Percentiles rank a stretch among this genome's conserved stretches.
These are phyloP conservation scores for Sycophila texana DNA, from an alignment of 2,888 invertebrate species.

Conservation along the genomic window DNA sequence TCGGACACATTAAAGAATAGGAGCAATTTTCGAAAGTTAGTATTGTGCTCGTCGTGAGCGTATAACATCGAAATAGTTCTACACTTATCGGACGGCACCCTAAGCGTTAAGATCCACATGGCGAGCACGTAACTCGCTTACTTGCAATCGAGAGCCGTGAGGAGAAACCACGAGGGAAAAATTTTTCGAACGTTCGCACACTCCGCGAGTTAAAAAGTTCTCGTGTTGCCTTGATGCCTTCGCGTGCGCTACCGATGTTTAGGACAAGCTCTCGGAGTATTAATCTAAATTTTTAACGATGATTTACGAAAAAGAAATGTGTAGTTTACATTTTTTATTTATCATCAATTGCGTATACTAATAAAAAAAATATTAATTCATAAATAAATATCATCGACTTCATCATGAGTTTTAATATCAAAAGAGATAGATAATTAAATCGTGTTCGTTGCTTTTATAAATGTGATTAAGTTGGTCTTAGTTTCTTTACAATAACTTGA, in stretches of 20 bases:
- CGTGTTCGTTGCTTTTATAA: no score
- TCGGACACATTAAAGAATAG: neutral
- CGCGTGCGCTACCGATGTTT: neutral
- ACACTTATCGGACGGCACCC: neutral
- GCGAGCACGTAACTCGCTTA: conserved; percentile 1
- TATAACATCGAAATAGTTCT: neutral
- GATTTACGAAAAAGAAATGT: no score
- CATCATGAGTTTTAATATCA: no score
- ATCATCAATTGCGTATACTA: no score
- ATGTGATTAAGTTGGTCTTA: no score
- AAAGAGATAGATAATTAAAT: no score
- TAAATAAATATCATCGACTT: no score
- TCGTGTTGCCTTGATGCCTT: conserved; percentile 12
- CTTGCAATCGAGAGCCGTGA: neutral
- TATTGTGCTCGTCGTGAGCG: neutral
- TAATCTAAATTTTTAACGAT: neutral
- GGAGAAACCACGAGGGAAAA: conserved; percentile 5
- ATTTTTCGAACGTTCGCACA: conserved; percentile 6
- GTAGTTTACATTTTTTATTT: no score
- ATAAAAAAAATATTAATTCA: no score
- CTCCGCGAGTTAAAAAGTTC: conserved; percentile 14
- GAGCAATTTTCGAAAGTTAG: neutral
- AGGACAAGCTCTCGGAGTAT: no score
- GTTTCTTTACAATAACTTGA: no score
- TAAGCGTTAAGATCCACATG: neutral